Evolutionary conservation across 2,113 vertebrate species (phyloP), one percentile per base, ranked within the genome.

Genomic region (Oxygymnocypris stewartii): DNA sequence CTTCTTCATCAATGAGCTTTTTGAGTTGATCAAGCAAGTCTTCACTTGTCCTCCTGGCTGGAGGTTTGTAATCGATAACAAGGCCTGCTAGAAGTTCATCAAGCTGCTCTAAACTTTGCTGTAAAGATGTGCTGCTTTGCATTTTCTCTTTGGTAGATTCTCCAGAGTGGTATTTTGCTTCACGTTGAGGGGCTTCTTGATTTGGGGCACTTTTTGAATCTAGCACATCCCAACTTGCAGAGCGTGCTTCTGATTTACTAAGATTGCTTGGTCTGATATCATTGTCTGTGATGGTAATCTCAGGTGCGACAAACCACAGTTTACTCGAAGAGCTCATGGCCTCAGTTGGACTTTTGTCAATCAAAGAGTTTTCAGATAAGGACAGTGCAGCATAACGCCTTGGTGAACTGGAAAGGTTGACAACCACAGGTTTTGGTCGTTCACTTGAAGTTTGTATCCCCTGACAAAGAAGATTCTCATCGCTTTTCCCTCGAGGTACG

Each of bases 261-360:
- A 93, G 89, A 86, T 92, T 95, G 0, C 95, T 92, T 0, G 95
- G 89, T 0, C 95, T 95, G 85, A 98, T 95, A 87, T 99, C 98
- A 0, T 99, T 99, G 92, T 99, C 98, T 0, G 98, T 99, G 92
- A 99, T 99, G 86, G 98, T 99, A 92, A 99, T 99, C 91, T 99
- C 98, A 0, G 98, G 98, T 0, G 98, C 98, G 67, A 99, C 96
- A 4, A 97, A 98, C 98, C 98, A 99, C 13, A 96, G 96, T 78
- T 96, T 97, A 82, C 94, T 94, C 0, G 89, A 79, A 1, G 91
- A 79, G 25, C 90, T 93, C 54, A 95, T 91, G 0, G 94, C 91
- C 0, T 97, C 96, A 0, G 92, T 91, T 0, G 97, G 96, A 31
- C 97, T 95, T 91, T 96, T 96, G 90, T 99, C 98, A 0, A 97